Base-by-base conservation (phyloP, 2,888 invertebrate genomes). In the Ernsta delagoae region DNA sequence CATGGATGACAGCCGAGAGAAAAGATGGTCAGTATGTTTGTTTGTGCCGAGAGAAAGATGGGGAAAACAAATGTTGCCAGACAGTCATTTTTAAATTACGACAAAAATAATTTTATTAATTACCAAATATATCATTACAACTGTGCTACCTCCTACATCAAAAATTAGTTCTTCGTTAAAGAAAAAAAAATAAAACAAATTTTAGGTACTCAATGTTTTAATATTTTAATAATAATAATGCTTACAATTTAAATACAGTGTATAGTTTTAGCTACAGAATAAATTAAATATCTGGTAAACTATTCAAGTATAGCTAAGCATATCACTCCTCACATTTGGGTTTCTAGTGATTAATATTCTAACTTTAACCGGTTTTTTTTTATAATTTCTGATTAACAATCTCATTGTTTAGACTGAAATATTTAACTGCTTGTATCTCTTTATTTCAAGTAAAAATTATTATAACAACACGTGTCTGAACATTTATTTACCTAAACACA, bases 161-260 rank as follows among this genome's bases (percentile, higher is more conserved):
- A 31, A 31, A 31, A 31, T 31, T 31, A 31, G 31, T 9, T 43
- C 0, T 43, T 43, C 2, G 9, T 11, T 4, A 43, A 11, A 8
- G n/a, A 54, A 11, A 24, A 3, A 11, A 4, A n/a, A 60, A 9
- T 11, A 43, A n/a, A 8, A 59, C 3, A 68, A 73, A 71, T 43
- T 74, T 74, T 83, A 83, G 79, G 81, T 90, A 86, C 83, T 89
- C 81, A 86, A 83, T 87, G 83, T 84, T 87, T 87, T 78, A 80
- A 80, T 85, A 85, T 84, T 88, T 87, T 78, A 81, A 80, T 85
- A 85, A 85, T 85, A 89, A 59, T 90, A 89, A 41, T 90, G 84
- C 87, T 87, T 90, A 90, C 89, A 90, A 88, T 90, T 91, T 91
- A 92, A 88, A 82, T 90, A 90, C 85, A 90, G 83, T 90, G 88